Evolutionary conservation across 2,113 vertebrate genomes (phyloP).

Genomic region (Petaurus breviceps): DNA sequence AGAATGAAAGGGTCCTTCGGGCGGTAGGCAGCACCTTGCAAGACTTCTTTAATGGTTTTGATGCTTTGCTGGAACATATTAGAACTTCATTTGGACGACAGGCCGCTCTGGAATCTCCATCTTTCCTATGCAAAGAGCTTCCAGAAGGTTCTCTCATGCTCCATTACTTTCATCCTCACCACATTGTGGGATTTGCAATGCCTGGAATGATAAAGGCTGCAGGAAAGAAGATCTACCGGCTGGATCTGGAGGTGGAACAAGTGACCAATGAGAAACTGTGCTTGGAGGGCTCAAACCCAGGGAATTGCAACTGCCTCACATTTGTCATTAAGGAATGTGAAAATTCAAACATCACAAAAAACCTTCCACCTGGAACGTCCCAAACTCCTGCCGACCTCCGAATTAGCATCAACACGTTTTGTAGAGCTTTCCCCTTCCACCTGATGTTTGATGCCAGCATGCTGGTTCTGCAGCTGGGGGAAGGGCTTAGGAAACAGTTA

Average conservation of each 20-base stretch:
- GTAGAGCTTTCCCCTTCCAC: conserved; percentile 97
- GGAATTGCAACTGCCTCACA: conserved; percentile 89
- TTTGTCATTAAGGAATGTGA: conserved; percentile 91
- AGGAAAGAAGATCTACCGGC: conserved; percentile 92
- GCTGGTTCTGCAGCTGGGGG: conserved; percentile 95
- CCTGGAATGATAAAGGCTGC: conserved; percentile 95
- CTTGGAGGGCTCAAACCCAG: conserved; percentile 85
- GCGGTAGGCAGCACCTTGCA: conserved; percentile 95
- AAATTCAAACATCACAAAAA: conserved; percentile 83
- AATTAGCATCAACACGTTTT: conserved; percentile 96
- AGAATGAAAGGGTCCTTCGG: conserved; percentile 96
- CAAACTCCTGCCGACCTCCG: conserved; percentile 91
- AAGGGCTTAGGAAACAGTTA: conserved; percentile 94
- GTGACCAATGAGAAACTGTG: conserved; percentile 86
- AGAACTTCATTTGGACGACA: conserved; percentile 96
- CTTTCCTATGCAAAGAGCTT: conserved; percentile 97
- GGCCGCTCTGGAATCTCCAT: conserved; percentile 93
- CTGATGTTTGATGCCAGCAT: conserved; percentile 95
- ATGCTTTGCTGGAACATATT: conserved; percentile 97
- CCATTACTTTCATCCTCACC: conserved; percentile 95
- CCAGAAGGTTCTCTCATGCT: conserved; percentile 89
- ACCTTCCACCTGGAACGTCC: conserved; percentile 86
- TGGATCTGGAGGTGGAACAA: conserved; percentile 94
- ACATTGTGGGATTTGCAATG: conserved; percentile 94
- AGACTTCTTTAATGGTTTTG: conserved; percentile 99